Evolutionary conservation across 2,113 vertebrate genomes (phyloP).

Genomic region (Grammomys surdaster): DNA sequence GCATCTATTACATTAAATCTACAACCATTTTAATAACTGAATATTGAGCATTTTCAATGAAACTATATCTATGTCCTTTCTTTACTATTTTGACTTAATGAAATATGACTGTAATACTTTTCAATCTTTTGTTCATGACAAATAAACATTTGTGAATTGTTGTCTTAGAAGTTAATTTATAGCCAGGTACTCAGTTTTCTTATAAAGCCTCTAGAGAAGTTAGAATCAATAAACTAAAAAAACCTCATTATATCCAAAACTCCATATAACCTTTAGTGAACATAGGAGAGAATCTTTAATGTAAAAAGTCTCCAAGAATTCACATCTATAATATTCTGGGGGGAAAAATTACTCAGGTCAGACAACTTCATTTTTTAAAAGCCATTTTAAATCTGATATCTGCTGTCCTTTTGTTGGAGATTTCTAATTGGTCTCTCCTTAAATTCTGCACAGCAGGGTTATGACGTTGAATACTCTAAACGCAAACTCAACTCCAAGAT

Average conservation of each 20-base stretch:
- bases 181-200: background rate
- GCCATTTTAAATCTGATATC: background rate
- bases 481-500: background rate
- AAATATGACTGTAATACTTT: conserved; percentile 17
- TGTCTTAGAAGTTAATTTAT: background rate
- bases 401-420: background rate
- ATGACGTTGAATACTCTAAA: background rate
- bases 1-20: background rate
- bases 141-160: background rate
- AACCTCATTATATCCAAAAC: conserved; percentile 53
- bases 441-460: background rate
- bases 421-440: conserved; percentile 43
- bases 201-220: background rate
- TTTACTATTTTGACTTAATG: conserved; percentile 43
- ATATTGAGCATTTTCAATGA: background rate
- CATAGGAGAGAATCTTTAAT: background rate
- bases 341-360: background rate
- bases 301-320: conserved; percentile 45
- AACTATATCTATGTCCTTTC: background rate
- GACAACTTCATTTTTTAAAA: conserved; percentile 38
- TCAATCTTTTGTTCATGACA: conserved; percentile 34
- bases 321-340: background rate
- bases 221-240: conserved; percentile 56
- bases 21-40: background rate
- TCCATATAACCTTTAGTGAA: conserved; percentile 14